phyloP scores from a whole-genome alignment of 2,888 invertebrate genomes.

The Galeopsomyia nigrocyanea region DNA sequence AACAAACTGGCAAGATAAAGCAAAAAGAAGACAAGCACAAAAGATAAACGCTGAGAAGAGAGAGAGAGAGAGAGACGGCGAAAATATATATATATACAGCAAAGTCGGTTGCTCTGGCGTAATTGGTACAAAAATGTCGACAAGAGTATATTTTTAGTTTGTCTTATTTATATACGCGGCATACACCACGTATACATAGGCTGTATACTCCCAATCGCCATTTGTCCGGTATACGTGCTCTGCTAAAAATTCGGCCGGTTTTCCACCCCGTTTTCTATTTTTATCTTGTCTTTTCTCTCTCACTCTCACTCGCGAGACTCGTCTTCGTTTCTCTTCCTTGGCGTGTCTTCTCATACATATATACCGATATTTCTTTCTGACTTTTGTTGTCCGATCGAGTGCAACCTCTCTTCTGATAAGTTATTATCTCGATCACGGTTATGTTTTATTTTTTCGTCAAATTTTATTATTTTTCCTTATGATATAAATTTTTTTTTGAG shows the following conservation, averaged over 20 bases:
- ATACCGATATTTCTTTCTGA: constrained; percentile 37
- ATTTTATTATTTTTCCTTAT: neutral
- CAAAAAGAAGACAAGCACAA: neutral
- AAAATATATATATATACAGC: neutral
- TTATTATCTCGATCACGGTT: constrained; percentile 10
- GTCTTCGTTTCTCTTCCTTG: constrained; percentile 34
- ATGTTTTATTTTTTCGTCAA: constrained; percentile 4
- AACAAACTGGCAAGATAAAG: neutral
- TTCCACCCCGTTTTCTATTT: constrained; percentile 37
- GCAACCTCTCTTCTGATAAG: no score
- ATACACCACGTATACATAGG: neutral
- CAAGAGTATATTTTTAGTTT: constrained; percentile 38
- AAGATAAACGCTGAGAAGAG: neutral
- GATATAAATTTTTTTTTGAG: no score
- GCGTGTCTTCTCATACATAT: neutral
- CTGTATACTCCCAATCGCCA: constrained; percentile 32
- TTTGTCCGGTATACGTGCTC: constrained; percentile 36
- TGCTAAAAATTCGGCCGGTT: constrained; percentile 60
- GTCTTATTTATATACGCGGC: neutral
- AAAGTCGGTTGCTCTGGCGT: constrained; percentile 36
- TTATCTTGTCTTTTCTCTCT: constrained; percentile 28
- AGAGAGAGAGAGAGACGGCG: neutral
- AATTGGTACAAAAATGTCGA: constrained; percentile 55
- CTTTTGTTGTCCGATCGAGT: constrained; percentile 44
- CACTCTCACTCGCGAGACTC: constrained; percentile 38